These are phyloP conservation scores for Semibalanus balanoides DNA, from an alignment of 1,140 invertebrate species.

Conservation along the genomic window DNA sequence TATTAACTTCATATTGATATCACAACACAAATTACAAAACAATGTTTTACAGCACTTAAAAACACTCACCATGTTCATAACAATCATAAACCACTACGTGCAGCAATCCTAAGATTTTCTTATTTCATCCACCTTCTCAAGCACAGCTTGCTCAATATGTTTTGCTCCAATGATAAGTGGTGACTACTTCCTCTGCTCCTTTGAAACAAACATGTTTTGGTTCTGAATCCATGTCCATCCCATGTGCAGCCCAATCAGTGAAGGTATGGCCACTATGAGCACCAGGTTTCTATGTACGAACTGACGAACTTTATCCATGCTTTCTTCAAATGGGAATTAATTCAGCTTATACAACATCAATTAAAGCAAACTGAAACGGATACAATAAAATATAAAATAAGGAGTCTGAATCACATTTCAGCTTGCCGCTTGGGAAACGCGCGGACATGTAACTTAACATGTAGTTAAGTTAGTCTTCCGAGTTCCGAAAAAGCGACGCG, in stretches of 20 bases:
- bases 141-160: background rate
- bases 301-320: background rate
- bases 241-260: background rate
- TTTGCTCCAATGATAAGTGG: background rate
- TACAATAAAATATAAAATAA: too few relatives aligned
- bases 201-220: background rate
- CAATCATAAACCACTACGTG: background rate
- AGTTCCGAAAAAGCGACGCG: too few relatives aligned
- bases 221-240: background rate
- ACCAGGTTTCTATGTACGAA: background rate
- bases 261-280: background rate
- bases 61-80: background rate
- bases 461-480: too few relatives aligned
- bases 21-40: too few relatives aligned
- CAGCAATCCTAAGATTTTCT: background rate
- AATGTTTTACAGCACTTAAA: too few relatives aligned
- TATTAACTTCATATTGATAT: too few relatives aligned
- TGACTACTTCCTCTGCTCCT: background rate
- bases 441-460: too few relatives aligned
- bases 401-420: too few relatives aligned
- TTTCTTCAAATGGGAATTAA: too few relatives aligned
- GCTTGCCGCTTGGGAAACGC: too few relatives aligned
- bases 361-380: too few relatives aligned
- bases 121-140: background rate
- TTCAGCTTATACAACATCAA: too few relatives aligned